phyloP scores from a whole-genome alignment of 53 echinoderm and acorn worm species.

The Arbacia lixula region DNA sequence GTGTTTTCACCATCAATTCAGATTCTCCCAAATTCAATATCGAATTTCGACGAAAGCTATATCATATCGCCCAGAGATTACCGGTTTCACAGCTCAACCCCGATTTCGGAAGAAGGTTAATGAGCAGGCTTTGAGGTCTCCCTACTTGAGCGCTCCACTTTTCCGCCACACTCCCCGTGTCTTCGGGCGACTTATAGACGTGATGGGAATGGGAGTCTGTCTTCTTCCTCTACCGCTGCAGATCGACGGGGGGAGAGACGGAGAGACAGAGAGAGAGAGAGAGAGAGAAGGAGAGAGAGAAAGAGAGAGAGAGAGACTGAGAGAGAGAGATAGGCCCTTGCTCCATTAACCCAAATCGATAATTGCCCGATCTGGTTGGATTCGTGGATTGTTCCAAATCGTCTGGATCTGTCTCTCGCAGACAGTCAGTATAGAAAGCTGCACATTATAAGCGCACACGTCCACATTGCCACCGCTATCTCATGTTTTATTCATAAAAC shows the following conservation, averaged over 20 bases:
- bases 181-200: slow-evolving; percentile 56
- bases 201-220: slow-evolving; percentile 24
- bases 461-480: not conserved
- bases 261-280: no score
- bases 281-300: no score
- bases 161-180: not conserved
- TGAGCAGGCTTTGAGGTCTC: slow-evolving; percentile 30
- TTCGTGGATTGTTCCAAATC: slow-evolving; percentile 56
- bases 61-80: slow-evolving; percentile 49
- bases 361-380: slow-evolving; percentile 47
- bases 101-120: slow-evolving; percentile 47
- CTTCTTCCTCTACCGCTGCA: no score
- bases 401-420: slow-evolving; percentile 41
- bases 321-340: slow-evolving; percentile 45
- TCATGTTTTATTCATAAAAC: no score
- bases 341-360: slow-evolving; percentile 57
- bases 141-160: slow-evolving; percentile 13
- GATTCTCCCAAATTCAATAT: slow-evolving; percentile 43
- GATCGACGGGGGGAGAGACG: no score
- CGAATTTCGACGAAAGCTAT: slow-evolving; percentile 52
- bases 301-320: no score
- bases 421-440: no score
- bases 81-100: slow-evolving; percentile 46
- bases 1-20: slow-evolving; percentile 41
- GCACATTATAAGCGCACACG: slow-evolving; percentile 16